These are phyloP conservation scores for Glossophaga mutica DNA, from an alignment of 2,797 vertebrate species.

Conservation along the genomic window DNA sequence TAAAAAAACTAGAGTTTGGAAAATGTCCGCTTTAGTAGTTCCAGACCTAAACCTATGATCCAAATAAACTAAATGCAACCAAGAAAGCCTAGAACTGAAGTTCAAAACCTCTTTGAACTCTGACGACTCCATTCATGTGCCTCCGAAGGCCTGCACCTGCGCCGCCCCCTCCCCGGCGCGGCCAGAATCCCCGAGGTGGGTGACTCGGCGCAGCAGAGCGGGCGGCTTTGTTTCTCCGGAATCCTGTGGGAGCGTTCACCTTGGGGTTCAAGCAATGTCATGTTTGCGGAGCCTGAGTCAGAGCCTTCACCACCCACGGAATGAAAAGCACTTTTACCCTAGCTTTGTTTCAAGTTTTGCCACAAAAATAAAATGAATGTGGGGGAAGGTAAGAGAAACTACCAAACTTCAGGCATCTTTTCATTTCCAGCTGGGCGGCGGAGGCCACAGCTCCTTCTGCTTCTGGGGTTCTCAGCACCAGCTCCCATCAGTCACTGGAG, in stretches of 20 bases:
- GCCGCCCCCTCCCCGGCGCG: neutral
- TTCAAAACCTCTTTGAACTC: constrained; percentile 62
- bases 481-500: neutral
- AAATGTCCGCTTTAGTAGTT: neutral
- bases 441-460: neutral
- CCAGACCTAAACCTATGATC: neutral
- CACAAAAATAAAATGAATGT: constrained; percentile 36
- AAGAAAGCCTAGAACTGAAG: neutral
- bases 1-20: neutral
- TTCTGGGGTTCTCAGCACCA: neutral
- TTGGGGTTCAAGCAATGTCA: constrained; percentile 34
- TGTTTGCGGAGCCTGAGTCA: constrained; percentile 70
- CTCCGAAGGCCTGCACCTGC: constrained; percentile 46
- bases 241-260: constrained; percentile 3
- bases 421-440: neutral
- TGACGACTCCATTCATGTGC: neutral
- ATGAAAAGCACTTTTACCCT: constrained; percentile 43
- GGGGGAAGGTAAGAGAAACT: neutral
- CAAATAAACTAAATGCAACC: neutral
- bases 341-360: constrained; percentile 61
- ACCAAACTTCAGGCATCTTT: neutral
- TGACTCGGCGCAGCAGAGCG: neutral
- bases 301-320: constrained; percentile 56
- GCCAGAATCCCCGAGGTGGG: neutral
- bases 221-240: constrained; percentile 24